Evolutionary conservation across 2,797 vertebrate genomes (phyloP).

Genomic region (Garrulus glandarius): DNA sequence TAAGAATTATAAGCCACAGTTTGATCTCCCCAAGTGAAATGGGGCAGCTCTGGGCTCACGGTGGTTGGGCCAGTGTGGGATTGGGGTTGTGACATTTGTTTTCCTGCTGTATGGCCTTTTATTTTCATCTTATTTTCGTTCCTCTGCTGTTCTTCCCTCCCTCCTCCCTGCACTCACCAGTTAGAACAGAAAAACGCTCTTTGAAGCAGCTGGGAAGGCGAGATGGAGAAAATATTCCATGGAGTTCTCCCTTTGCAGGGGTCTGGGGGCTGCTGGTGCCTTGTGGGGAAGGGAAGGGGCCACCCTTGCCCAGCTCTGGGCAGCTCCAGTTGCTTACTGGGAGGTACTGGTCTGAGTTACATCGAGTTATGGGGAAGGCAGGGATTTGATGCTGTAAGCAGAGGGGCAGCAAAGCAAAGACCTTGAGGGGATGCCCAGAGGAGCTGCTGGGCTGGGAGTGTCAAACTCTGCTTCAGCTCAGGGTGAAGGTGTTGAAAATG

Average conservation of each 20-base stretch:
- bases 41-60: background rate
- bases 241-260: background rate
- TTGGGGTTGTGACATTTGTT: background rate
- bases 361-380: background rate
- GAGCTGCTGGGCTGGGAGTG: background rate
- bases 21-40: background rate
- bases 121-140: conserved; percentile 16
- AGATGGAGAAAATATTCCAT: background rate
- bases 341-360: background rate
- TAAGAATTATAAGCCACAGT: background rate
- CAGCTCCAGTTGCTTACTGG: background rate
- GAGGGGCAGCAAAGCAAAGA: background rate
- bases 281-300: background rate
- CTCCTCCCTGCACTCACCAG: background rate
- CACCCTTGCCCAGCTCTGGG: background rate
- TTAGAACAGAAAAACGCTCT: background rate
- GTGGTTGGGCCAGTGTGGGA: background rate
- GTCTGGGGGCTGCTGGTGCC: background rate
- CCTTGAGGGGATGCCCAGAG: background rate
- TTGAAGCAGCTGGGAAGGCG: background rate
- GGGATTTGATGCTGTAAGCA: background rate
- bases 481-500: background rate
- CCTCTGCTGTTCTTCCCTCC: background rate
- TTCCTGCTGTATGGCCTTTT: background rate
- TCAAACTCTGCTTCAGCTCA: background rate